These are phyloP conservation scores for Gadus chalcogrammus DNA, from an alignment of 2,113 vertebrate genomes.

Conservation along the genomic window DNA sequence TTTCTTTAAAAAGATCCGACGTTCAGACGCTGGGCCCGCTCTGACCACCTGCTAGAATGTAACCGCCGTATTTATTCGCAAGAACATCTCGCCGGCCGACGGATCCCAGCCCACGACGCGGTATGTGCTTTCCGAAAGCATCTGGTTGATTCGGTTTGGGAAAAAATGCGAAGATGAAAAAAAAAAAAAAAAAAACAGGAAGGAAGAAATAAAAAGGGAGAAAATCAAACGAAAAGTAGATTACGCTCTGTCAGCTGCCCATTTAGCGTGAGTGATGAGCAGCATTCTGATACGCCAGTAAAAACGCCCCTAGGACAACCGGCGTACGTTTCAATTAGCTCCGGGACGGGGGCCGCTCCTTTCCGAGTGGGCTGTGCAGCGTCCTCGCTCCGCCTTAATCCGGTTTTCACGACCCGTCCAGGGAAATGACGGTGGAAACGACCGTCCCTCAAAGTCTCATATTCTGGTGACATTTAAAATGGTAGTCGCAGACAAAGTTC, in stretches of 20 bases:
- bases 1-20: not conserved
- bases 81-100: too few species aligned
- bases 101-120: too few species aligned
- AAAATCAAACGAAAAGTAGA: not conserved
- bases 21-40: not conserved
- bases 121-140: not conserved
- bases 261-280: conserved; percentile 39
- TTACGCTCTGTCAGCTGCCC: conserved; percentile 35
- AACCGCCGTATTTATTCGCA: too few species aligned
- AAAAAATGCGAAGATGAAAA: conserved; percentile 8
- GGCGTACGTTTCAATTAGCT: conserved; percentile 49
- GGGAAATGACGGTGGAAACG: conserved; percentile 55
- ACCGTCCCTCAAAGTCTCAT: conserved; percentile 17
- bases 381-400: conserved; percentile 44
- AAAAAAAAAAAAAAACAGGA: conserved; percentile 21
- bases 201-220: conserved; percentile 22
- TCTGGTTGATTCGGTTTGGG: conserved; percentile 27
- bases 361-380: conserved; percentile 62
- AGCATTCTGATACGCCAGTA: conserved; percentile 32
- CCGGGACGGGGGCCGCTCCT: conserved; percentile 20
- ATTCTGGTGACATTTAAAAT: conserved; percentile 19
- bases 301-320: conserved; percentile 28
- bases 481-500: not conserved
- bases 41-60: too few species aligned
- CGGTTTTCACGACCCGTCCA: conserved; percentile 35